Evolutionary conservation across 2,113 vertebrate genomes (phyloP), one percentile per base, ranked within the genome.

Genomic region (Cricetomys ansorgei): DNA sequence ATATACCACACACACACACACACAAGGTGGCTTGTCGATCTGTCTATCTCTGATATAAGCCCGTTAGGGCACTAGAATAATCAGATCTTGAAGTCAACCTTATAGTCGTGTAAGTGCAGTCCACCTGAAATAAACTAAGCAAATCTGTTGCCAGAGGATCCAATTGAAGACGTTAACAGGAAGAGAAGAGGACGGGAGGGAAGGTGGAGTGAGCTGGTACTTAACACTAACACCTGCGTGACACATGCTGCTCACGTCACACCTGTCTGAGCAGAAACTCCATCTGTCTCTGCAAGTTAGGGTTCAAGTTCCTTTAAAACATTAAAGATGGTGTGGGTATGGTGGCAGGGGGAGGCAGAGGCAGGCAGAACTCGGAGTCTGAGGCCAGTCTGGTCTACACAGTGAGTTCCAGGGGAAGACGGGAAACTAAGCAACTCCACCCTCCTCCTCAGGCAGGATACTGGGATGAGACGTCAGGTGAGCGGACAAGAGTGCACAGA

Each of bases 81-180:
- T 97, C 94, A 96, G 93, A 93, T 85, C 67, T 96, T 79, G 88
- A 96, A 94, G 50, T 96, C 89, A 96, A 93, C 40, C 59, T 57
- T 94, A 85, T 95, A 93, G 95, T 7, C 94, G 50, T 91, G 2
- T 88, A 91, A 96, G 75, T 94, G 57, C 9, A 94, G 89, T 77
- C 93, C 92, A 96, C 83, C 83, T 95, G 73, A 97, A 95, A 94
- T 97, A 92, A 96, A 97, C 97, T 94, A 95, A 76, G 73, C 89
- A 96, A 95, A 87, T 96, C 79, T 64, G 92, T 69, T 77, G 83
- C 48, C 94, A 92, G 50, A 94, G 92, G 77, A 96, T 84, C 57
- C 87, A 93, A 88, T 95, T 97, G 97, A 91, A 95, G 77, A 92
- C 69, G 95, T 70, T 91, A 92, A 94, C 77, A 59, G 84, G 87